These are phyloP conservation scores for Pogona vitticeps DNA, from an alignment of 2,113 vertebrate species.

Conservation along the genomic window DNA sequence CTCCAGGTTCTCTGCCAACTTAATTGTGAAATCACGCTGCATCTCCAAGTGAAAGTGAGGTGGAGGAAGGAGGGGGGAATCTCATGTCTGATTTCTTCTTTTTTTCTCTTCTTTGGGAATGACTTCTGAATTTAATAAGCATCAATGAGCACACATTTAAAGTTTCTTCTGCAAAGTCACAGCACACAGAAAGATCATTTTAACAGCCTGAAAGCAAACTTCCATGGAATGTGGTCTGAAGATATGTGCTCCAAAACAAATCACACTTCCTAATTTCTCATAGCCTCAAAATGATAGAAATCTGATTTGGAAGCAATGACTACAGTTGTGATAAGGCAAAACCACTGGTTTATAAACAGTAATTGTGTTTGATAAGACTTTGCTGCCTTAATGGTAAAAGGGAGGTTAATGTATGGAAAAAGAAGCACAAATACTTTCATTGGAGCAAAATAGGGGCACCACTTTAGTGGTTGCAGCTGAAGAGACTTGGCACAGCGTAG, in stretches of 20 bases:
- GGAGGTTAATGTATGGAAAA: too few relatives aligned
- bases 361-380: conserved; percentile 58
- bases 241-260: conserved; percentile 49
- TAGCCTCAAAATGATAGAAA: conserved; percentile 39
- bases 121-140: conserved; percentile 62
- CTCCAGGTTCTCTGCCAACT: conserved; percentile 75
- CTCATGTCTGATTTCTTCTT: conserved; percentile 59
- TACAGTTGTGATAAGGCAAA: conserved; percentile 36
- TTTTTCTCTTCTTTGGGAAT: conserved; percentile 38
- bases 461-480: too few relatives aligned
- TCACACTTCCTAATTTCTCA: conserved; percentile 54
- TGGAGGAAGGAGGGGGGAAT: conserved; percentile 48
- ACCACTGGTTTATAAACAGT: conserved; percentile 59
- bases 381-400: too few relatives aligned
- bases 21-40: conserved; percentile 74
- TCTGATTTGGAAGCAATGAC: conserved; percentile 51
- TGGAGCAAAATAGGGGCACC: too few relatives aligned
- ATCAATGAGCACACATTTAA: conserved; percentile 46
- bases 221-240: conserved; percentile 36
- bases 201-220: conserved; percentile 50
- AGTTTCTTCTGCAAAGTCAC: conserved; percentile 56
- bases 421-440: too few relatives aligned
- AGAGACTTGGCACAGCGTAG: too few relatives aligned
- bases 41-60: conserved; percentile 62
- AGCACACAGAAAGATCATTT: conserved; percentile 25